Conservation (phyloP, 2,113 vertebrate genomes). For the Mormyrus iriodes region DNA sequence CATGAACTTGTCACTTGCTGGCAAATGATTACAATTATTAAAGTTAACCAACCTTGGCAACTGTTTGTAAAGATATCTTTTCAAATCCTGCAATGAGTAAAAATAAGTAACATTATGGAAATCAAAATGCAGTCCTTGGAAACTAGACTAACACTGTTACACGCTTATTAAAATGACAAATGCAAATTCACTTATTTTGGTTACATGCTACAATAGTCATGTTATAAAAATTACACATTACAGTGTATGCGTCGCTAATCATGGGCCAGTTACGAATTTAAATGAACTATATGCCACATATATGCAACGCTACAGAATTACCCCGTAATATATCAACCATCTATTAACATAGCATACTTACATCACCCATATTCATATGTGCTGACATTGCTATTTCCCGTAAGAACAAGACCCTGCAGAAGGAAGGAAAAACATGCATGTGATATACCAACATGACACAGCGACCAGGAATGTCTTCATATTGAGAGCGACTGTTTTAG, state of each 20-base stretch:
- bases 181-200: not conserved
- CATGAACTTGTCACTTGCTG: not conserved
- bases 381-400: not conserved
- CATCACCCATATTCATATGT: not conserved
- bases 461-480: not conserved
- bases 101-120: not conserved
- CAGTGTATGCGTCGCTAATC: not conserved
- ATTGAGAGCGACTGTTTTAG: not conserved
- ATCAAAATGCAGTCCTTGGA: too few species aligned
- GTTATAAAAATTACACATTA: not conserved
- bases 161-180: not conserved
- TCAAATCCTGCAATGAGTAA: conserved; percentile 74
- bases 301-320: not conserved
- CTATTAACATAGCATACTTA: not conserved
- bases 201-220: not conserved
- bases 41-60: conserved; percentile 73
- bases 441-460: not conserved
- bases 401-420: not conserved
- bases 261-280: not conserved
- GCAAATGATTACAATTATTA: not conserved
- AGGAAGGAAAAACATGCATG: not conserved
- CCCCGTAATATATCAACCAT: not conserved
- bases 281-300: too few species aligned
- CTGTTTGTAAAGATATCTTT: conserved; percentile 89
- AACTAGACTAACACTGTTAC: not conserved